phyloP scores from a whole-genome alignment of 2,888 invertebrate species.

The Philhelius pedissequus region DNA sequence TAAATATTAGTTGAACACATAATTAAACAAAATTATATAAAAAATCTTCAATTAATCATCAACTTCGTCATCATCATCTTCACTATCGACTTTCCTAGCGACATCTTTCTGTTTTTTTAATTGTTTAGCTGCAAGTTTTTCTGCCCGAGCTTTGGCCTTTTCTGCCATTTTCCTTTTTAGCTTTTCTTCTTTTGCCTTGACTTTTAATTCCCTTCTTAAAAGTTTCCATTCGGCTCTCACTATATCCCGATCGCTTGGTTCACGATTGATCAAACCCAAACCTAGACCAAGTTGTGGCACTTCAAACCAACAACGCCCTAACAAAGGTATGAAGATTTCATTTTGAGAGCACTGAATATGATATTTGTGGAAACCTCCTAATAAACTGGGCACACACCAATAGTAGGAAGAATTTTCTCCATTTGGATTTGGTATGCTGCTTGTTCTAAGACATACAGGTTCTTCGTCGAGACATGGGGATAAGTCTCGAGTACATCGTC shows the following conservation, averaged over 20 bases:
- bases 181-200: conserved; percentile 22
- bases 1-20: neutral
- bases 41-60: conserved; percentile 1
- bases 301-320: conserved; percentile 32
- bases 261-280: neutral
- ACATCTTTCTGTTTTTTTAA: neutral
- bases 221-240: conserved; percentile 39
- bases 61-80: conserved; percentile 30
- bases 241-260: conserved; percentile 30
- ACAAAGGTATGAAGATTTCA: conserved; percentile 25
- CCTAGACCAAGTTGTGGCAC: neutral
- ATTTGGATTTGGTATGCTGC: conserved; percentile 50
- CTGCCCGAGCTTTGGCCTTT: conserved; percentile 27
- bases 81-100: neutral
- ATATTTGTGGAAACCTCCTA: conserved; percentile 64
- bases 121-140: conserved; percentile 36
- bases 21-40: neutral
- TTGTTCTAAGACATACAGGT: conserved; percentile 27
- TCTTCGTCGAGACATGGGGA: conserved; percentile 32
- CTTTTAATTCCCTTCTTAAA: conserved; percentile 27
- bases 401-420: conserved; percentile 47
- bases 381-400: conserved; percentile 54
- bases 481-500: conserved; percentile 60
- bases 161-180: conserved; percentile 27
- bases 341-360: conserved; percentile 48